A percentile compares a stretch with the other conserved stretches of the same genome.
Evolutionary conservation across 2,113 vertebrate genomes (phyloP).

Genomic region (Engraulis encrasicolus): DNA sequence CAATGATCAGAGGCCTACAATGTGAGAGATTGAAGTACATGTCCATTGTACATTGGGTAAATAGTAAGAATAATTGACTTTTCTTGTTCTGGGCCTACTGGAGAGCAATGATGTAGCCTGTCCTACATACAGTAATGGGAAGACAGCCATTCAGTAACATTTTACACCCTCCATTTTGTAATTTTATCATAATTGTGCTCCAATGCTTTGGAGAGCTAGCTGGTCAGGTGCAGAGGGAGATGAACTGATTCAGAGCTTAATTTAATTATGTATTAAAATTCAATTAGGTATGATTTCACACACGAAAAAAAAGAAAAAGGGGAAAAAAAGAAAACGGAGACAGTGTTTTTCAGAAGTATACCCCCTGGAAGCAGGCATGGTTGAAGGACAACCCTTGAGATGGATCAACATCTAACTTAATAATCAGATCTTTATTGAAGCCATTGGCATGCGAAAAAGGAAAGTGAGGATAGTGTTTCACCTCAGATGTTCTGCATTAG

Average conservation of each 20-base stretch:
- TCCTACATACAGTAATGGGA: slow-evolving; percentile 9
- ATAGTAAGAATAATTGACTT: neutral
- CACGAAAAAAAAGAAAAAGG: slow-evolving; percentile 64
- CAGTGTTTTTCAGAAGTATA: slow-evolving; percentile 73
- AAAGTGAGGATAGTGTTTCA: slow-evolving; percentile 37
- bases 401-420: slow-evolving; percentile 64
- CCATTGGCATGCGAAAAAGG: slow-evolving; percentile 40
- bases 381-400: slow-evolving; percentile 73
- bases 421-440: slow-evolving; percentile 56
- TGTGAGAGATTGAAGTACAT: neutral
- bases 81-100: neutral
- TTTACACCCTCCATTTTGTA: slow-evolving; percentile 74
- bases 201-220: slow-evolving; percentile 75
- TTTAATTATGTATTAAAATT: slow-evolving; percentile 85
- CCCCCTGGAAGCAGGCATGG: slow-evolving; percentile 66
- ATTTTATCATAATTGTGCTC: slow-evolving; percentile 80
- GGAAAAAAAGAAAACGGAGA: slow-evolving; percentile 71
- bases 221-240: slow-evolving; percentile 75
- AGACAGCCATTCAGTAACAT: slow-evolving; percentile 64
- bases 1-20: neutral
- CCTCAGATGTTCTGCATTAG: slow-evolving; percentile 20
- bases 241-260: slow-evolving; percentile 80
- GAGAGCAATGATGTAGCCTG: neutral
- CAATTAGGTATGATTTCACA: slow-evolving; percentile 79
- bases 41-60: neutral